Percentiles rank a stretch among this genome's conserved stretches.
Conservation (phyloP, 2,888 invertebrate genomes). For the Hypselothyrea guttata region DNA sequence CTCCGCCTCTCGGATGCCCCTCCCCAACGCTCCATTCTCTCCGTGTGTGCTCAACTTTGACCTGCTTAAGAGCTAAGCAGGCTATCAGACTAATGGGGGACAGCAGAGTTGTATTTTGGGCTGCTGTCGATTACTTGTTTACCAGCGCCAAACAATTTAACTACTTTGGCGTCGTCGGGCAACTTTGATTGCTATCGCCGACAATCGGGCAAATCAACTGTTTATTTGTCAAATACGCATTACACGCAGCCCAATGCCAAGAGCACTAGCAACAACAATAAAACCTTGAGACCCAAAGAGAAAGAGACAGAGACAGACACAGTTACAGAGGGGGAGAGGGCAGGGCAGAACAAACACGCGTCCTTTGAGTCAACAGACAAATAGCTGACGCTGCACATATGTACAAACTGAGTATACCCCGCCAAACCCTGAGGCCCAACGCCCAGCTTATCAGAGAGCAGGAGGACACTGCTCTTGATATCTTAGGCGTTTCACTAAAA, state of each 20-base stretch:
- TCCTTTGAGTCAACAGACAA: conserved; percentile 63
- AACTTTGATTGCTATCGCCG: conserved; percentile 69
- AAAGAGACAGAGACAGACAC: conserved; percentile 3
- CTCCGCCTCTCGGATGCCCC: too few species aligned
- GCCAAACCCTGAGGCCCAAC: conserved; percentile 54
- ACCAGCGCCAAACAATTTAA: conserved; percentile 75
- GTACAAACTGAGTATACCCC: conserved; percentile 16
- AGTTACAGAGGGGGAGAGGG: not conserved
- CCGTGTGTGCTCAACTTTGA: conserved; percentile 33
- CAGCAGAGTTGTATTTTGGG: not conserved
- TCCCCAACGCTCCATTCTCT: not conserved
- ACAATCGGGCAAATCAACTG: conserved; percentile 65
- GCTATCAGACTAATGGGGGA: conserved; percentile 25
- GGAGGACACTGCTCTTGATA: conserved; percentile 61
- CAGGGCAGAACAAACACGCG: conserved; percentile 9
- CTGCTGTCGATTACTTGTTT: conserved; percentile 70
- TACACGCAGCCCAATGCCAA: conserved; percentile 60
- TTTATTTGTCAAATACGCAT: conserved; percentile 78
- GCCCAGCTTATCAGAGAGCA: conserved; percentile 56
- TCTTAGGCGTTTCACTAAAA: conserved; percentile 68
- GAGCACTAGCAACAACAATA: conserved; percentile 52
- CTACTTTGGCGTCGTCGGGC: conserved; percentile 54
- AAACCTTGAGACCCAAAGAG: conserved; percentile 34
- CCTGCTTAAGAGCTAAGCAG: conserved; percentile 49
- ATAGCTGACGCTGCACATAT: conserved; percentile 72